Base-by-base conservation (phyloP, 2,113 vertebrate species). In the Eurystomus gularis region DNA sequence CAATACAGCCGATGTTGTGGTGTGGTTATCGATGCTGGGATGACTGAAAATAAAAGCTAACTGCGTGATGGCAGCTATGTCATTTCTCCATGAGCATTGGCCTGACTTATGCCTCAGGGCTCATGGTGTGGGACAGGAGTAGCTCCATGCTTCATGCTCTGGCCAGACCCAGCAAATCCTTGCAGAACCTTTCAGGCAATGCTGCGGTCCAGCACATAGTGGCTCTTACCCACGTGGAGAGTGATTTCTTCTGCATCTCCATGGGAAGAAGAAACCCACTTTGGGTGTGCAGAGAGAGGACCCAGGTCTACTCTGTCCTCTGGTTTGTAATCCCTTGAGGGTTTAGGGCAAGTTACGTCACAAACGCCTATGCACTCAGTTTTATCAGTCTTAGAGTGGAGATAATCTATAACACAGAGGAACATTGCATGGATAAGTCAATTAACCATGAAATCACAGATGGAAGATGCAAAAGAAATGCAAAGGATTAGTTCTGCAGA, bases 391-490 rank as follows among this genome's bases (percentile, higher is more conserved):
- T 33, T 51, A 71, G 93, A 93, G 60, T 75, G 90, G 55, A 91
- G 68, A 93, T 93, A 92, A 96, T 96, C 92, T 90, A 13, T 86
- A 93, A 61, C 86, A 93, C 91, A 82, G 83, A 95, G 96, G 88
- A 91, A 87, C 62, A 24, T 17, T 69, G 86, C 83, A 46, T 79
- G 88, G 94, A 48, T 96, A 96, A 95, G 84, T 76, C 92, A 94
- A 97, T 93, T 94, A 95, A 90, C 86, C 2, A 51, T 96, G 95
- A 96, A 96, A 93, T 91, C 95, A 95, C 87, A 95, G 95, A 96
- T 94, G 90, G 85, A 87, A 91, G 93, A 92, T 82, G 95, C 58
- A 84, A 84, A 95, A 86, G 83, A 89, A 96, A 89, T 79, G 80
- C n/a, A 72, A 82, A 95, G 83, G 70, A 95, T 94, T 94, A n/a